Evolutionary conservation across 1,140 invertebrate genomes (phyloP), one percentile per base, ranked within the genome.

Genomic region (Monomorium pharaonis): DNA sequence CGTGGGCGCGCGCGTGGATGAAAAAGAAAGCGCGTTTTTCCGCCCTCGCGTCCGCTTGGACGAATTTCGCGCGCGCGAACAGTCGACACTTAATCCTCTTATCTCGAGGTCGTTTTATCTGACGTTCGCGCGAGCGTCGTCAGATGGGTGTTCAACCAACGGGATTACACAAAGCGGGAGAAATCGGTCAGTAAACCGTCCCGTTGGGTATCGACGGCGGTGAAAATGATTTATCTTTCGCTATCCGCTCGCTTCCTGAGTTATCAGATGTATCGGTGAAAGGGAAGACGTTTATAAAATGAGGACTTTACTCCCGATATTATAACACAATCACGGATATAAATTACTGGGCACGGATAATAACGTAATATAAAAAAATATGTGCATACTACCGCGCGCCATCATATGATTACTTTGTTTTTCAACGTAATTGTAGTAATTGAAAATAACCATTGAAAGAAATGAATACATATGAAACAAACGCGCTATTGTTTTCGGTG

Each of bases 21-120:
- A 42, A 65, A n/a, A 63, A 24, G n/a, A 49, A 49, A 51, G 3
- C 7, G 7, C 10, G 62, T 51, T 27, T 49, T 54, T 54, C 44
- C 44, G 16, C 42, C 6, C 16, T 78, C 63, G 30, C 44, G 16
- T 14, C 21, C 16, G 44, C 10, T 6, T 5, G 21, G 30, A 56
- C 21, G 47, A 54, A 27, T 51, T 12, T 30, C 9, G 21, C 54
- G 47, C 21, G 24, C 37, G 49, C 62, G 16, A 54, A 24, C 21
- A 24, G n/a, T 47, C 21, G 65, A 81, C 18, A 56, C 24, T 81
- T 70, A 81, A 83, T 83, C 65, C 78, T 58, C 65, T 83, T 72
- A 72, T 72, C 67, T 58, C 24, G 67, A 44, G 37, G 51, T 56
- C 33, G 37, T 42, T 83, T 83, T 83, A 83, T 72, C 65, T 83